Evolutionary conservation across 2,797 vertebrate genomes (phyloP).

Genomic region (Thaleichthys pacificus): DNA sequence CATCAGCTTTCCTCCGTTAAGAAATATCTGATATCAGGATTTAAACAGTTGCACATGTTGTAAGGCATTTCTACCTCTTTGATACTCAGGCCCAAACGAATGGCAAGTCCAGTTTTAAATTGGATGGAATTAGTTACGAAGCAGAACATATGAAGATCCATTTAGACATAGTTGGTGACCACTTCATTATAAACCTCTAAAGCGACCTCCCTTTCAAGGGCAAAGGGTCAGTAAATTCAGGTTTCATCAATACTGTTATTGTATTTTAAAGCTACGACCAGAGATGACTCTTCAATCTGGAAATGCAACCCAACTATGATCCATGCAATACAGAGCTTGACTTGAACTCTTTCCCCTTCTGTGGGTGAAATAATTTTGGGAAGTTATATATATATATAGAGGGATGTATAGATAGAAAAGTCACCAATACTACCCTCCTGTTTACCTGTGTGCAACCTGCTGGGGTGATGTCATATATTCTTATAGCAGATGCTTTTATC

Average conservation of each 20-base stretch:
- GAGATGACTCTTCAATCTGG: no score
- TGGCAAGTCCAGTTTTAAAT: not conserved
- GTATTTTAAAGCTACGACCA: no score
- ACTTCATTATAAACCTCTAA: not conserved
- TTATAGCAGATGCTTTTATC: no score
- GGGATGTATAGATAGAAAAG: not conserved
- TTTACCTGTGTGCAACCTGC: not conserved
- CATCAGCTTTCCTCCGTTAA: not conserved
- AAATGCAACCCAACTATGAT: not conserved
- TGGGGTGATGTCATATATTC: not conserved
- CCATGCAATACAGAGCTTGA: not conserved
- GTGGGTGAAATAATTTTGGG: not conserved
- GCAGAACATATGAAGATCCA: not conserved
- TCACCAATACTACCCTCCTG: not conserved
- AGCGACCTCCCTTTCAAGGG: not conserved
- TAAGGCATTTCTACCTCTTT: not conserved
- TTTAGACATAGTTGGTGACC: not conserved
- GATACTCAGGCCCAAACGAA: not conserved
- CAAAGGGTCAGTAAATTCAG: not conserved
- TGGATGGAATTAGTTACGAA: not conserved
- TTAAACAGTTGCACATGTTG: conserved; percentile 13
- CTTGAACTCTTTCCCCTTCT: not conserved
- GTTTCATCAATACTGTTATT: no score
- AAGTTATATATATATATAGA: no score
- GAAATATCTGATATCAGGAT: conserved; percentile 1